A percentile compares a stretch with the other conserved stretches of the same genome.
Evolutionary conservation across 2,113 vertebrate species (phyloP).

Genomic region (Pantherophis guttatus): DNA sequence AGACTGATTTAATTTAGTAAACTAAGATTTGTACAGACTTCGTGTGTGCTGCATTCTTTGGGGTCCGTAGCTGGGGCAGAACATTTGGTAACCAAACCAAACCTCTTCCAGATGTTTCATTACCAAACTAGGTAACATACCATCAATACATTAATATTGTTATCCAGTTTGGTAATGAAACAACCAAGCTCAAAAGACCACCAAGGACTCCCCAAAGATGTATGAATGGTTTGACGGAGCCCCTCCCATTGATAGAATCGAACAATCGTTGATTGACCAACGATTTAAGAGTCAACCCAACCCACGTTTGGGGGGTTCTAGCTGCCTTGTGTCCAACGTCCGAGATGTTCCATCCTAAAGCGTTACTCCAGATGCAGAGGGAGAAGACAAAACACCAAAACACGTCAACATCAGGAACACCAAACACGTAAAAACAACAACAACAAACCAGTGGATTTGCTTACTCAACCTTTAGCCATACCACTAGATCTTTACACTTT

Average conservation of each 20-base stretch:
- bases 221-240: neutral
- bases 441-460: slow-evolving; percentile 18
- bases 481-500: slow-evolving; percentile 99
- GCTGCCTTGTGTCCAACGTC: neutral
- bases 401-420: neutral
- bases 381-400: neutral
- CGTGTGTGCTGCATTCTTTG: too few relatives aligned
- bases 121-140: neutral
- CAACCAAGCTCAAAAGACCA: neutral
- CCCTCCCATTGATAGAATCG: neutral
- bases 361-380: neutral
- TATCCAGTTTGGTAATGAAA: neutral
- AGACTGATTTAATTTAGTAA: too few relatives aligned
- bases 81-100: neutral
- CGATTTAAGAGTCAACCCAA: neutral
- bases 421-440: neutral
- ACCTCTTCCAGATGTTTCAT: neutral
- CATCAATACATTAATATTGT: neutral
- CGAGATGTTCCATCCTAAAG: neutral
- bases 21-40: too few relatives aligned
- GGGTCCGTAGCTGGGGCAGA: too few relatives aligned
- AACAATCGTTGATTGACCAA: neutral
- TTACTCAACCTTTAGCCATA: slow-evolving; percentile 71
- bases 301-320: neutral
- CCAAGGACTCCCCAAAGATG: neutral